phyloP scores from a whole-genome alignment of 2,113 vertebrate species.

The Chaetops frenatus region DNA sequence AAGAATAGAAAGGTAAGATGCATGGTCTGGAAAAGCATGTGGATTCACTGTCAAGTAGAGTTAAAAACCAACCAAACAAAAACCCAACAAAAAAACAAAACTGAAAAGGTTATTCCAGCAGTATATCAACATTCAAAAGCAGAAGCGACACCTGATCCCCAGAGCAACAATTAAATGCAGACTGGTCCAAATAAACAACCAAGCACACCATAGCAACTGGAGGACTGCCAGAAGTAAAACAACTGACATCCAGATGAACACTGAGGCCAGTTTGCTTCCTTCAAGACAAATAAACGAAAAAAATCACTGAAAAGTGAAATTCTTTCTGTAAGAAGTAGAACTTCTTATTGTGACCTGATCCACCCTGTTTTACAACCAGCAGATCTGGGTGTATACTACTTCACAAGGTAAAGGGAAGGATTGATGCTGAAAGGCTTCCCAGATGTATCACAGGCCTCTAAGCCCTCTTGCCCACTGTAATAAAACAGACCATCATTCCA shows the following conservation, averaged over 20 bases:
- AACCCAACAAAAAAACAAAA: not conserved
- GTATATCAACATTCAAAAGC: not conserved
- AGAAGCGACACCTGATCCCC: not conserved
- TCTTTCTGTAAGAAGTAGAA: not conserved
- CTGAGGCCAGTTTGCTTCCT: not conserved
- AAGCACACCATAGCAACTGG: not conserved
- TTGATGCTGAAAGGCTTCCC: not conserved
- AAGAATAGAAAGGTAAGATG: not conserved
- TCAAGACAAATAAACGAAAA: not conserved
- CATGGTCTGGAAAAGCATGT: not conserved
- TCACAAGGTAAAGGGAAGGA: not conserved
- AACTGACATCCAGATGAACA: not conserved
- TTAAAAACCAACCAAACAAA: not conserved
- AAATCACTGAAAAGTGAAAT: not conserved
- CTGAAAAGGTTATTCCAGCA: not conserved
- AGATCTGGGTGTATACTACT: not conserved
- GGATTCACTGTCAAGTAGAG: not conserved
- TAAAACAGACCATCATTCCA: not conserved
- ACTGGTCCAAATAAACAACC: not conserved
- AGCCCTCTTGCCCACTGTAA: not conserved
- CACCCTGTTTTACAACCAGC: not conserved
- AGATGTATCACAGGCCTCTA: not conserved
- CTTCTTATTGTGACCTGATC: not conserved
- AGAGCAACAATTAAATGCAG: not conserved
- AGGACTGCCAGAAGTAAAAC: not conserved